A percentile compares a stretch with the other conserved stretches of the same genome.
Conservation (phyloP, 2,888 invertebrate genomes). For the Psylliodes chrysocephalus region DNA sequence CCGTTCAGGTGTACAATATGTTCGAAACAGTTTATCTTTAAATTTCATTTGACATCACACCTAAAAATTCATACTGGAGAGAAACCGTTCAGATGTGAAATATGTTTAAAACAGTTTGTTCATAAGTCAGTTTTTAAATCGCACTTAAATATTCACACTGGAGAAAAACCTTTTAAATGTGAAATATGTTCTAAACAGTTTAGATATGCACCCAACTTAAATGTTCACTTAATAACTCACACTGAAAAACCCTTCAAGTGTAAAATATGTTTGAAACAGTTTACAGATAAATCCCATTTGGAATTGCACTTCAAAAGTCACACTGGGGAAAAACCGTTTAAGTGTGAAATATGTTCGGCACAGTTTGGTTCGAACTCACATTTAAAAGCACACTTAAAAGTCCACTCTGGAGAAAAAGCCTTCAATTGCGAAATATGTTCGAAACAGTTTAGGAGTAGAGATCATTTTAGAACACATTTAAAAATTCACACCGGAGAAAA, state of each 20-base stretch:
- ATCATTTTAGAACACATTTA: not conserved
- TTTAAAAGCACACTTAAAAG: slow-evolving; percentile 7
- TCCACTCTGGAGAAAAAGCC: slow-evolving; percentile 8
- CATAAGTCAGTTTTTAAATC: slow-evolving; percentile 97
- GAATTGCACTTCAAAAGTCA: not conserved
- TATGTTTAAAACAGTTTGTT: slow-evolving; percentile 86
- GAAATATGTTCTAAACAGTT: slow-evolving; percentile 15
- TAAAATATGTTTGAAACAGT: slow-evolving; percentile 9
- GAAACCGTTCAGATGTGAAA: not conserved
- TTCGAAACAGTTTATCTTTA: not conserved
- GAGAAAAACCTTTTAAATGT: not conserved
- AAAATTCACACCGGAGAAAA: slow-evolving; percentile 1
- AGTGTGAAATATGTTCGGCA: slow-evolving; percentile 15
- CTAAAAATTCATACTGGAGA: not conserved
- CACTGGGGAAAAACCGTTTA: slow-evolving; percentile 9
- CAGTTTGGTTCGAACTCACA: not conserved
- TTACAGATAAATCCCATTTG: slow-evolving; percentile 2
- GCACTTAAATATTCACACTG: slow-evolving; percentile 77
- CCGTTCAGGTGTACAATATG: not conserved
- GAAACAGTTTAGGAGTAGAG: slow-evolving; percentile 4
- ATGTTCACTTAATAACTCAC: slow-evolving; percentile 7
- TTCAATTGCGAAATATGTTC: slow-evolving; percentile 14
- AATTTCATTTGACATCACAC: not conserved
- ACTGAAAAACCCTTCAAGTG: not conserved
- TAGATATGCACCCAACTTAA: not conserved